Conservation (phyloP, 2,797 vertebrate species). For the Liasis olivaceus region DNA sequence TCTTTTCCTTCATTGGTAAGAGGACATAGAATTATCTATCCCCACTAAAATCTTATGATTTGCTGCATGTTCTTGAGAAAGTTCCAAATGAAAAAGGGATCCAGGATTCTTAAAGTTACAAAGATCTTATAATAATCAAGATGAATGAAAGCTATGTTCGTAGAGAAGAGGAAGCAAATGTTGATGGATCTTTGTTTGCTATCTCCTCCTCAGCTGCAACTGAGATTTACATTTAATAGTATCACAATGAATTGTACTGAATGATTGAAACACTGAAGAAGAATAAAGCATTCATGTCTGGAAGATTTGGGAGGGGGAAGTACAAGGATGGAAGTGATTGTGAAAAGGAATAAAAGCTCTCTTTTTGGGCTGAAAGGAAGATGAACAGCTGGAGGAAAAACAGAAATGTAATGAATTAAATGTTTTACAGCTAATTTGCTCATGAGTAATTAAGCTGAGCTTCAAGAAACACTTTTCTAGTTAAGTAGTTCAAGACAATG, state of each 20-base stretch:
- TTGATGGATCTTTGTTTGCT: background rate
- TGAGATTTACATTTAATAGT: background rate
- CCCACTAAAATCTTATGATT: background rate
- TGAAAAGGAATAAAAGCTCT: background rate
- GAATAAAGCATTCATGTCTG: background rate
- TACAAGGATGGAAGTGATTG: background rate
- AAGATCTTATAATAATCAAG: background rate
- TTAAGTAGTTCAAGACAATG: slow-evolving; percentile 27
- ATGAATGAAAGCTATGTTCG: background rate
- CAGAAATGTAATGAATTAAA: slow-evolving; percentile 7
- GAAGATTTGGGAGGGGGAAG: background rate
- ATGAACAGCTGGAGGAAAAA: slow-evolving; percentile 7
- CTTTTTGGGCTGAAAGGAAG: background rate
- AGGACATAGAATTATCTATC: background rate
- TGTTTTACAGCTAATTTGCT: slow-evolving; percentile 15
- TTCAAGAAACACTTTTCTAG: slow-evolving; percentile 1
- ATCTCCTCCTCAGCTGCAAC: background rate
- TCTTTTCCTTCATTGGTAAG: background rate
- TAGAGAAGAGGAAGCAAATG: background rate
- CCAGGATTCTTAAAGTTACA: background rate
- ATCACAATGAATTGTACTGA: background rate
- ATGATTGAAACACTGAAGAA: background rate
- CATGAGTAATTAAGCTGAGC: slow-evolving; percentile 10
- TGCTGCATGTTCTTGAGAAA: background rate
- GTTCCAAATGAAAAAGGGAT: background rate